phyloP scores from a whole-genome alignment of 2,113 vertebrate genomes.

The Leuciscus idus region DNA sequence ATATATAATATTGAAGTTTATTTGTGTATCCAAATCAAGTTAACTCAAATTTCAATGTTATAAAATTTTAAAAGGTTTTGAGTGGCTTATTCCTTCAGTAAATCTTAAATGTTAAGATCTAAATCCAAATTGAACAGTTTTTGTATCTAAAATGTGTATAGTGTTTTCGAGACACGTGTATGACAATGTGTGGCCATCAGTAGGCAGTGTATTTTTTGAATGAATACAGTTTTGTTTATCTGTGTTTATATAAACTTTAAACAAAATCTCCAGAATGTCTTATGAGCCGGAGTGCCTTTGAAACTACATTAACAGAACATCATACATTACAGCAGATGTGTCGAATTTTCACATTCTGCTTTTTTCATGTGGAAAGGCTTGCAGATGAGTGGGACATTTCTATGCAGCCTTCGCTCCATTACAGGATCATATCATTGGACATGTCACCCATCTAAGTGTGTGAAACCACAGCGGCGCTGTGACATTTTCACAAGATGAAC shows the following conservation, averaged over 20 bases:
- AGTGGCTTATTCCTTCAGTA: not conserved
- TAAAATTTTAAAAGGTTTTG: not conserved
- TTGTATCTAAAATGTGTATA: not conserved
- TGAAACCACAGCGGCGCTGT: constrained; percentile 17
- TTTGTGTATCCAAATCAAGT: not conserved
- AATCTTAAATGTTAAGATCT: not conserved
- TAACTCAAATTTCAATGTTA: not conserved
- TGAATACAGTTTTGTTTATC: not conserved
- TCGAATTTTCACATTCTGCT: constrained; percentile 30
- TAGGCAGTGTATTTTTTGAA: not conserved
- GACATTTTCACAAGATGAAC: constrained; percentile 33
- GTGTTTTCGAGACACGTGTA: not conserved
- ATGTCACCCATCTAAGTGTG: constrained; percentile 47
- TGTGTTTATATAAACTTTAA: not conserved
- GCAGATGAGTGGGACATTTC: constrained; percentile 23
- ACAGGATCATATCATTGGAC: constrained; percentile 49
- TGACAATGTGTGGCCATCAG: not conserved
- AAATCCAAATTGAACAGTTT: not conserved
- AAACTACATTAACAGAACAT: constrained; percentile 36
- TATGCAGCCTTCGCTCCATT: constrained; percentile 19
- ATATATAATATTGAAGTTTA: not conserved
- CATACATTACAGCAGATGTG: constrained; percentile 31
- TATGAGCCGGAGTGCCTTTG: not conserved
- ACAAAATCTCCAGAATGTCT: constrained; percentile 22
- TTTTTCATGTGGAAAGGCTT: constrained; percentile 9